A percentile compares a stretch with the other conserved stretches of the same genome.
phyloP scores from a whole-genome alignment of 2,113 vertebrate species.

The Terrapene triunguis region DNA sequence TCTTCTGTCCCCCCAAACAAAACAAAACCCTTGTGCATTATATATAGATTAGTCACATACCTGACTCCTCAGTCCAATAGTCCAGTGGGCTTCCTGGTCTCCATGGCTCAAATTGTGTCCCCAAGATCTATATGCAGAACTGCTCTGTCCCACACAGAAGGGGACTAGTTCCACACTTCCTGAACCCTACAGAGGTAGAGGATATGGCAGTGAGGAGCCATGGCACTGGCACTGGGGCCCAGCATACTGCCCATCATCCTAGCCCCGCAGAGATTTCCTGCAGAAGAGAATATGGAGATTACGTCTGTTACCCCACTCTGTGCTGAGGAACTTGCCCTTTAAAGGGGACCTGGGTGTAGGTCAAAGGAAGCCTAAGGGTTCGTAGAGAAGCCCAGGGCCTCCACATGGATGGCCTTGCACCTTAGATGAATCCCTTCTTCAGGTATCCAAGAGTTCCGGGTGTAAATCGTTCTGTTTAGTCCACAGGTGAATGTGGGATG shows the following conservation, averaged over 20 bases:
- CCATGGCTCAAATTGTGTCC: background rate
- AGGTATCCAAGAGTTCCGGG: no score
- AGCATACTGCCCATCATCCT: background rate
- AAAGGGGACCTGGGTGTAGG: background rate
- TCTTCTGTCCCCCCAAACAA: background rate
- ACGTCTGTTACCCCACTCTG: background rate
- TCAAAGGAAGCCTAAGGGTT: background rate
- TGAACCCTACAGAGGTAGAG: background rate
- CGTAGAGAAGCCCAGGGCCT: background rate
- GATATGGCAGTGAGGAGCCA: background rate
- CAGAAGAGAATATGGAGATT: background rate
- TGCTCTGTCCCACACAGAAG: rapidly evolving
- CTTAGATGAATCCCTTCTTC: background rate
- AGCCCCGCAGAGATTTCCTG: background rate
- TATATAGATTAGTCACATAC: background rate
- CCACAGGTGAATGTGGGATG: no score
- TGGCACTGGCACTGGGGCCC: background rate
- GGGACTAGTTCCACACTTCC: background rate
- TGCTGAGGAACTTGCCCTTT: background rate
- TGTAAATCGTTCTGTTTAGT: no score
- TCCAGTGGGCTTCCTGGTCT: background rate
- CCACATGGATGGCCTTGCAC: no score
- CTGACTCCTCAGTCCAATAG: background rate
- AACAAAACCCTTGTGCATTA: background rate
- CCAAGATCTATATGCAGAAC: background rate